Base-by-base conservation (phyloP, 2,888 invertebrate genomes). In the Agriopis leucophaearia region DNA sequence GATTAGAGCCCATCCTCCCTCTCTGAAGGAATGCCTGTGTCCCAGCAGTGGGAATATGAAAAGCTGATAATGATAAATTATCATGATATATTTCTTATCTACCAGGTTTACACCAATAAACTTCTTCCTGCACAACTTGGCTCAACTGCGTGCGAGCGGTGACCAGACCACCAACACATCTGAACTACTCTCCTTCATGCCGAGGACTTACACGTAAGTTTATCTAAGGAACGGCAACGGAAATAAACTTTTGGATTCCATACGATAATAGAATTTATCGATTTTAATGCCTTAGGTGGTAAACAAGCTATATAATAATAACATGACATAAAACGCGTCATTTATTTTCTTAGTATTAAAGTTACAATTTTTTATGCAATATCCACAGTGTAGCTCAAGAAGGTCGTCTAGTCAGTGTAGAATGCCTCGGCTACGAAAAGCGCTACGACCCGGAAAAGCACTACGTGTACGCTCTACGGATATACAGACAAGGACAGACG, bases 361-460 rank as follows among this genome's bases (percentile, higher is more conserved):
- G 13, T 62, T 16, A 4, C 9, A 54, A 44, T n/a, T n/a, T n/a
- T n/a, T n/a, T n/a, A 15, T 18, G 58, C 13, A 12, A 16, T 55
- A 71, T 63, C 62, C 79, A 5, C 82, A 98, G 98, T 75, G 96
- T 97, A 96, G 95, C 96, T 51, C 97, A 97, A 83, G 99, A 99
- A 91, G 99, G 99, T 0, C 96, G 97, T 8, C 95, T 99, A 51
- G 96, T 95, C 52, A 96, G 96, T 74, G 98, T 99, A 0, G 96
- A 97, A 83, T 97, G 99, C 10, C 95, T 97, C 70, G 97, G 97
- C 70, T 98, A 96, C 89, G 98, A 99, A 90, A 99, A 99, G 88
- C 96, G 99, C 75, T 99, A 99, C 88, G 98, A 98, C 85, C 99
- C 99, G 13, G 99, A 99, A 84, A 99, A 99, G 94, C 98, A 98